Base-by-base conservation (phyloP, 23 tunicate genomes). In the Halocynthia roretzi region DNA sequence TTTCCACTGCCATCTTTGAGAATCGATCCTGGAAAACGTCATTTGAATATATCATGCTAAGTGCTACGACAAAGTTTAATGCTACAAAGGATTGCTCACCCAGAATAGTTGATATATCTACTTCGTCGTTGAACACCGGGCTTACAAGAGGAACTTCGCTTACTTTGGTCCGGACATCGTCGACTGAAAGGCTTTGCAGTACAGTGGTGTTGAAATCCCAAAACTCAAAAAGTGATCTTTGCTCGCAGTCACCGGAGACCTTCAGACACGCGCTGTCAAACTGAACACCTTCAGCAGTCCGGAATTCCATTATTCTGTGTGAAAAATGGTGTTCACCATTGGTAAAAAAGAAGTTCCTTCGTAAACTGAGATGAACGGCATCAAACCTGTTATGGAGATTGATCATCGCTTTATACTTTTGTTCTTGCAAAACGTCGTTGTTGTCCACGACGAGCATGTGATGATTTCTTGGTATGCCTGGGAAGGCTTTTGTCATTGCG, bases 41-140 rank as follows among this genome's bases (percentile, higher is more conserved):
- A 31, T 31, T 31, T 31, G 44, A 31, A 31, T 31, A 0, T 31
- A 31, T 31, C 44, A 31, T 31, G 44, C 44, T 31, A 31, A 31
- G 44, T 31, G 44, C 44, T 58, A 58, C 2, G 17, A 58, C 63
- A 58, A 58, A 58, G 15, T 2, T 4, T n/a, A 58, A 58, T 14
- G 44, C 44, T 4, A 58, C 17, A 2, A 58, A 58, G 22, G 10
- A 20, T 48, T 48, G 31, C 70, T 10, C 15, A 65, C 70, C 70
- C 10, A 65, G 15, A 11, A 65, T 15, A 1, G 70, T 65, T 10
- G 70, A 10, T 65, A 65, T 65, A 65, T 65, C 70, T 40, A 65
- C 70, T 65, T 65, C 70, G 31, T 65, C 70, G 22, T 48, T 11
- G 70, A 65, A 65, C 19, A 65, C 70, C 31, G 70, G 70, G 19